Evolutionary conservation across 2,797 vertebrate genomes (phyloP).

Genomic region (Ciconia nigra): DNA sequence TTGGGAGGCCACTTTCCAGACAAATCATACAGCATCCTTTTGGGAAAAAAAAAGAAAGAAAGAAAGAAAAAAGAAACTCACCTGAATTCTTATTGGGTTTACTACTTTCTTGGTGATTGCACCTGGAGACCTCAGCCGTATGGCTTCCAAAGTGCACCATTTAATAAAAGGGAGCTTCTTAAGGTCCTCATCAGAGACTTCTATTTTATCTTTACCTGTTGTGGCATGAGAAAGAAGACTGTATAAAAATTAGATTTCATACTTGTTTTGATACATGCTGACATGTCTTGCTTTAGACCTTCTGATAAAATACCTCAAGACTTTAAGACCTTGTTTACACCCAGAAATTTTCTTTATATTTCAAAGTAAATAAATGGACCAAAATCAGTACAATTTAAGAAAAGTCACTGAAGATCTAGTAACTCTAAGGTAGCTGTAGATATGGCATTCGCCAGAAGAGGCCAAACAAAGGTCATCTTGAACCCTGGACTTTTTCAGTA

Average conservation of each 20-base stretch:
- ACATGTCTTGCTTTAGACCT: neutral
- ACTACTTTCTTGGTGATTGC: slow-evolving; percentile 80
- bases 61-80: neutral
- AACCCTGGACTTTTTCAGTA: neutral
- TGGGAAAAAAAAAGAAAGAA: rapidly evolving
- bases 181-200: slow-evolving; percentile 72
- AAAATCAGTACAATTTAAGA: neutral
- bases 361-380: neutral
- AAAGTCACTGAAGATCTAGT: neutral
- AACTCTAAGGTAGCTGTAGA: neutral
- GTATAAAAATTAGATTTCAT: neutral
- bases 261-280: neutral
- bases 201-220: slow-evolving; percentile 72
- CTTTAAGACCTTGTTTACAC: neutral
- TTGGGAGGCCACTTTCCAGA: neutral
- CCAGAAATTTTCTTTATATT: neutral
- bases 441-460: neutral
- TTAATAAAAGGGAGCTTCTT: slow-evolving; percentile 76
- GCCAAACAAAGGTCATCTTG: neutral
- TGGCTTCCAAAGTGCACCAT: slow-evolving; percentile 81
- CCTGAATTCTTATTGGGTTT: slow-evolving; percentile 78
- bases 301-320: neutral
- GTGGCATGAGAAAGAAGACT: neutral
- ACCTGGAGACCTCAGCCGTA: slow-evolving; percentile 78
- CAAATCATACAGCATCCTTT: neutral